Evolutionary conservation across 1,140 invertebrate genomes (phyloP).

Genomic region (Drosophila ohnishii): DNA sequence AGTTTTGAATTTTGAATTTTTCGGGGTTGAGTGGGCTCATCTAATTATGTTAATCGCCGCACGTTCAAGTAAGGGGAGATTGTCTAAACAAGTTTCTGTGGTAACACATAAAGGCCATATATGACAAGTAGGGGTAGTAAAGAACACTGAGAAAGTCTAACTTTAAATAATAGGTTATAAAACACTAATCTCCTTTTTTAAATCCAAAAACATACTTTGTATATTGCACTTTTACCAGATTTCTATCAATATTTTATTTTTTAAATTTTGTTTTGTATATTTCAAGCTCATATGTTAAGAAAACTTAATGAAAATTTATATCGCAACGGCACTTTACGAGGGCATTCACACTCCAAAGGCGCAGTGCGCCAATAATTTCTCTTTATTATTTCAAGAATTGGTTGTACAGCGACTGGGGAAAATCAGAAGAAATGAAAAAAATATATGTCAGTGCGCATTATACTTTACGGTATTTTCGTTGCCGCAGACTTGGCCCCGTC

Average conservation of each 20-base stretch:
- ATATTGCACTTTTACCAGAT: neutral
- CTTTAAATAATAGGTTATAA: neutral
- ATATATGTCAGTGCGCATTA: slow-evolving; percentile 33
- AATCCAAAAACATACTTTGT: too few relatives aligned
- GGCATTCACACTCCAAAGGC: slow-evolving; percentile 8
- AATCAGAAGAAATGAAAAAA: slow-evolving; percentile 18
- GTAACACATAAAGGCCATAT: neutral
- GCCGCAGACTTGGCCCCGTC: slow-evolving; percentile 22
- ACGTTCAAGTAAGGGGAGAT: slow-evolving; percentile 19
- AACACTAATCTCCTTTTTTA: too few relatives aligned
- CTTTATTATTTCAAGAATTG: slow-evolving; percentile 36
- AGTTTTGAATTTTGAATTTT: slow-evolving; percentile 30
- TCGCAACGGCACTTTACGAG: slow-evolving; percentile 9
- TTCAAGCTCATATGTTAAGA: neutral
- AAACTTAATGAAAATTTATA: slow-evolving; percentile 10
- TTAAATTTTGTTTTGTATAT: neutral
- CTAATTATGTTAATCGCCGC: slow-evolving; percentile 63
- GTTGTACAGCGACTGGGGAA: slow-evolving; percentile 6
- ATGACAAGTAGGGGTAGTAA: neutral
- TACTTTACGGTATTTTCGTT: slow-evolving; percentile 25
- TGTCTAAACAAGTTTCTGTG: slow-evolving; percentile 1
- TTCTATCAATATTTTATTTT: neutral
- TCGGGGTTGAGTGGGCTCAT: slow-evolving; percentile 25
- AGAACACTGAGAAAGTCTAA: neutral
- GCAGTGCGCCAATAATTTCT: slow-evolving; percentile 31